Conservation (phyloP, 2,888 invertebrate species). For the Ochlodes sylvanus region DNA sequence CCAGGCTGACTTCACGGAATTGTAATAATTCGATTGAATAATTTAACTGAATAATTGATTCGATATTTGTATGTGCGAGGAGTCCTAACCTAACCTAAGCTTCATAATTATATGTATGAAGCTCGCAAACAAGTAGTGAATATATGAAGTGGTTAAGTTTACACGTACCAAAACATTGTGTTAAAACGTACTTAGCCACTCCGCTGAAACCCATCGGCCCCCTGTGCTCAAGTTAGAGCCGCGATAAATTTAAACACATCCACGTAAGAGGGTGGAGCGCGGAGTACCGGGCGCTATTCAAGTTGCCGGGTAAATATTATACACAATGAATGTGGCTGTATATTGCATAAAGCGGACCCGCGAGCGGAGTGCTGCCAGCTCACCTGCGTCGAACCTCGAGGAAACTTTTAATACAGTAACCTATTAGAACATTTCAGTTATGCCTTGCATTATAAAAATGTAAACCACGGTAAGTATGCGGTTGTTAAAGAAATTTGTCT, state of each 20-base stretch:
- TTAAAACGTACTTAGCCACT: too few species aligned
- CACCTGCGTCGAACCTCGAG: conserved; percentile 17
- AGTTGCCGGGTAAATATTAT: conserved; percentile 11
- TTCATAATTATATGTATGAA: too few species aligned
- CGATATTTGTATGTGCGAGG: too few species aligned
- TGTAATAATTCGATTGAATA: too few species aligned
- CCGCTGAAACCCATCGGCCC: too few species aligned
- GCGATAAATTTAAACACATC: conserved; percentile 13
- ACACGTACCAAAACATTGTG: too few species aligned
- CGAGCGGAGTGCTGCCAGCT: conserved; percentile 15
- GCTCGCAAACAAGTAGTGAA: not conserved
- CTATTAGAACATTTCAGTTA: conserved; percentile 6
- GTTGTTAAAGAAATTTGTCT: not conserved
- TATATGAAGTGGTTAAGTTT: not conserved
- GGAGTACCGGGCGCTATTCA: conserved; percentile 14
- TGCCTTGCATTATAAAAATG: not conserved
- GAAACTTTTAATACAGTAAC: conserved; percentile 17
- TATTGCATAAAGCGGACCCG: conserved; percentile 16
- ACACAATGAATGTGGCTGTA: conserved; percentile 16
- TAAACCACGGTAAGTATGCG: conserved; percentile 1
- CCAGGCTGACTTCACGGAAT: too few species aligned
- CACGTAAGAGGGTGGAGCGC: conserved; percentile 3
- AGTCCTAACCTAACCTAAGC: too few species aligned
- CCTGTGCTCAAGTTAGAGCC: not conserved
- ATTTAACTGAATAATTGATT: too few species aligned